These are phyloP conservation scores for Euwallacea similis DNA, from an alignment of 1,140 invertebrate species.

Conservation along the genomic window DNA sequence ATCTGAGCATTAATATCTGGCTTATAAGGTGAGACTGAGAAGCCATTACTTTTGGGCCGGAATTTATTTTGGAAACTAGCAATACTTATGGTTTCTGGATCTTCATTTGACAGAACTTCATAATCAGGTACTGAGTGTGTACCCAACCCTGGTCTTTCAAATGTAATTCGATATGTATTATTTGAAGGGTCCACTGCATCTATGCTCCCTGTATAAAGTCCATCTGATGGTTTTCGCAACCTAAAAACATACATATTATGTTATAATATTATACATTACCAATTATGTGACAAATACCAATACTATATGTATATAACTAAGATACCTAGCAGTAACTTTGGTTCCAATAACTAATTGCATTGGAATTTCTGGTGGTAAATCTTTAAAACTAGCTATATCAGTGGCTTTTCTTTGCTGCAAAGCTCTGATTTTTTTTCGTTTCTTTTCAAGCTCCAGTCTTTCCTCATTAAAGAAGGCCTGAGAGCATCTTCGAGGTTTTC, in stretches of 20 bases:
- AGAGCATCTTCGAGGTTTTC: constrained; percentile 91
- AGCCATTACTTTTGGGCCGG: constrained; percentile 68
- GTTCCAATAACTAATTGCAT: constrained; percentile 95
- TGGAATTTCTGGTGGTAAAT: constrained; percentile 94
- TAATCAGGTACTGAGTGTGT: constrained; percentile 96
- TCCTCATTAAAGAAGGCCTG: constrained; percentile 97
- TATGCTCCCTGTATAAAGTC: constrained; percentile 93
- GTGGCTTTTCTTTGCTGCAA: constrained; percentile 91
- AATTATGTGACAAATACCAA: not conserved
- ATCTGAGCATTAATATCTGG: constrained; percentile 31
- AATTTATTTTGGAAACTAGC: constrained; percentile 83
- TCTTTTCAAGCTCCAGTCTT: constrained; percentile 83
- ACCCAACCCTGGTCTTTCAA: constrained; percentile 90
- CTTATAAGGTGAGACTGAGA: constrained; percentile 54
- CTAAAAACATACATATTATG: constrained; percentile 49
- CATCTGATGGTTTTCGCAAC: constrained; percentile 91
- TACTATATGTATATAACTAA: not conserved
- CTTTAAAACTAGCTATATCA: constrained; percentile 78
- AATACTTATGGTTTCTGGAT: constrained; percentile 86
- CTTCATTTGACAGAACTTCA: constrained; percentile 93
- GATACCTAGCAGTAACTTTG: constrained; percentile 79
- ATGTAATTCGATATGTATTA: constrained; percentile 96
- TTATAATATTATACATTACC: not conserved
- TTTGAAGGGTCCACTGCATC: constrained; percentile 97
- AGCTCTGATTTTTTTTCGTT: constrained; percentile 88